Evolutionary conservation across 2,888 invertebrate genomes (phyloP), one percentile per base, ranked within the genome.

Genomic region (Sphaerophoria taeniata): DNA sequence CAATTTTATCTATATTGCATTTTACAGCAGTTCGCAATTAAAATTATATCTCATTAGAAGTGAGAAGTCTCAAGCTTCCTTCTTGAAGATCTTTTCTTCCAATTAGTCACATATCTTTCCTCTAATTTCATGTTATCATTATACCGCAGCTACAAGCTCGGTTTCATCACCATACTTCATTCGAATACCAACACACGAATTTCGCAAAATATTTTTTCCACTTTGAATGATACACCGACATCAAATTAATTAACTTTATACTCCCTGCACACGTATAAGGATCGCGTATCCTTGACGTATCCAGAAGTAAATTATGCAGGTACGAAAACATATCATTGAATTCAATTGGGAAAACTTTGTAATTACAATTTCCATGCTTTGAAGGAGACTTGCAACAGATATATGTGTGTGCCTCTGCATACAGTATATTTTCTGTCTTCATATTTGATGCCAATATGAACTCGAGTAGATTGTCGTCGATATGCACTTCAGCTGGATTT

Each of bases 241-340:
- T 77, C 61, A 71, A 47, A 71, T 77, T 71, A 77, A 77, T 77
- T 77, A 77, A 77, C 77, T 71, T 63, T 36, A 71, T 71, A 24
- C 24, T 36, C 39, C 14, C n/a, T 3, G 11, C 43, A 43, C 12
- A 43, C 9, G 12, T 39, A 6, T 0, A 43, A 24, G 24, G 24
- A 24, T 24, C 24, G 24, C 34, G 14, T 33, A 34, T 36, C 24
- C 5, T 16, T 70, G 12, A 16, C 6, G 4, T 34, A 24, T 43
- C 34, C 36, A 34, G 58, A 73, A 73, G 36, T 73, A 72, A 72
- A 58, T 65, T 36, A 65, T 43, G 58, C 11, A 63, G 33, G 51
- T 12, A 43, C 58, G 60, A 67, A 67, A 79, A 53, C 14, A 60
- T 49, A 65, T 65, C 16, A 16, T 51, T 51, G n/a, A 49, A 65